Evolutionary conservation across 2,113 vertebrate genomes (phyloP).

Genomic region (Lucifuga dentata): DNA sequence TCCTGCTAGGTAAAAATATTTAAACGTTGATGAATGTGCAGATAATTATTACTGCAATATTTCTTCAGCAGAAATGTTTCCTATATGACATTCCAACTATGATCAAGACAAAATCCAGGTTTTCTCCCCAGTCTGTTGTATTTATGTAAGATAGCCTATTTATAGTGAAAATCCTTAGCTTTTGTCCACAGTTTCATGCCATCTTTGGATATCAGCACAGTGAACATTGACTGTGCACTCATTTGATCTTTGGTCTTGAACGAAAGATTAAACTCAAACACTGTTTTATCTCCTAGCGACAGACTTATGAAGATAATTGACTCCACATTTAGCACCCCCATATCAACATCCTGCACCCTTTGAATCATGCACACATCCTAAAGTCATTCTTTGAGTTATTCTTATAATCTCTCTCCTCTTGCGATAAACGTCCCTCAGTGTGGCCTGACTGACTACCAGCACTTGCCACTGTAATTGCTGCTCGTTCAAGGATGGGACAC

Average conservation of each 20-base stretch:
- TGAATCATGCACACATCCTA: conserved; percentile 8
- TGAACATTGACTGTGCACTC: neutral
- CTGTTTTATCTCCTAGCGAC: neutral
- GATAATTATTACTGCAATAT: no score
- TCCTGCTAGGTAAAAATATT: no score
- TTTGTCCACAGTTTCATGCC: neutral
- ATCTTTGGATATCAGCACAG: neutral
- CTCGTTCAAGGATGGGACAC: conserved; percentile 72
- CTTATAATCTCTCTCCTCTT: conserved; percentile 23
- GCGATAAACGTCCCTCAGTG: conserved; percentile 49
- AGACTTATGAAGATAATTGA: neutral
- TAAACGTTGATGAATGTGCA: no score
- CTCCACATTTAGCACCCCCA: neutral
- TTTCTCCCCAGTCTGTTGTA: no score
- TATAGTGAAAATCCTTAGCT: conserved; percentile 1
- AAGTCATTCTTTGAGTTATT: conserved; percentile 21
- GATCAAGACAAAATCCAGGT: no score
- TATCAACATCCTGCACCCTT: neutral
- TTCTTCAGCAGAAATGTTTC: no score
- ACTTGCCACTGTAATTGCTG: conserved; percentile 57
- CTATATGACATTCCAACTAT: no score
- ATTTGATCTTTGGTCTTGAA: neutral
- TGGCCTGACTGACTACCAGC: conserved; percentile 47
- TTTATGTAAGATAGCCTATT: no score
- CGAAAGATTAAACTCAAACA: conserved; percentile 7